Base-by-base conservation (phyloP, 1,140 invertebrate species). In the Latrodectus geometricus region DNA sequence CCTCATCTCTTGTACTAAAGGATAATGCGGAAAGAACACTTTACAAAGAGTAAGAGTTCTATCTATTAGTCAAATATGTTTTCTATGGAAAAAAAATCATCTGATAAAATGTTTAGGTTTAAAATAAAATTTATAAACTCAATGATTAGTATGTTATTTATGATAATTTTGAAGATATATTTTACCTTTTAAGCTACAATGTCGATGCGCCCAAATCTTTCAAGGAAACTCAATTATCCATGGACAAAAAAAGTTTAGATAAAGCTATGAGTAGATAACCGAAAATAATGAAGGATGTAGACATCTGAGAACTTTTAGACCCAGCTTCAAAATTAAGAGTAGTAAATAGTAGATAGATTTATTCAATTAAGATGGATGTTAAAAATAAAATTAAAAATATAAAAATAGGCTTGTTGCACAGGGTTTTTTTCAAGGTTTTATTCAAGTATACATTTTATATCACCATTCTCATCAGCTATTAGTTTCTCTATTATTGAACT, bases 361-460 rank as follows among this genome's bases (percentile, higher is more conserved):
- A 82, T 61, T 70, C 48, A n/a, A 56, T 88, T 17, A 88, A 88
- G 65, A 56, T 12, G 7, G 12, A 76, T 48, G 23, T 65, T 81
- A 72, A 15, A 56, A 48, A 50, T 21, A 87, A 74, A 65, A 8
- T 83, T 8, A 61, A 84, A 69, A 52, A 75, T 89, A 52, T 54
- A 90, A 90, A 83, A 89, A 90, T 0, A 68, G 91, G 20, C 86
- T 92, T 0, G 91, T 91, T 14, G 90, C 90, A 8, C 88, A 89
- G 81, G 91, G 14, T n/a, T n/a, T n/a, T n/a, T n/a, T n/a, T 88
- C 89, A 74, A 78, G 68, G 54, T 23, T 12, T 20, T 89, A n/a
- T n/a, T n/a, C n/a, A n/a, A 88, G 23, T 79, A 85, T 66, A 35
- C 89, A 90, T 78, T 90, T 86, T 69, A 17, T 87, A 0, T 88